These are phyloP conservation scores for Ptychobarbus kaznakovi DNA, from an alignment of 2,797 vertebrate species.

Conservation along the genomic window DNA sequence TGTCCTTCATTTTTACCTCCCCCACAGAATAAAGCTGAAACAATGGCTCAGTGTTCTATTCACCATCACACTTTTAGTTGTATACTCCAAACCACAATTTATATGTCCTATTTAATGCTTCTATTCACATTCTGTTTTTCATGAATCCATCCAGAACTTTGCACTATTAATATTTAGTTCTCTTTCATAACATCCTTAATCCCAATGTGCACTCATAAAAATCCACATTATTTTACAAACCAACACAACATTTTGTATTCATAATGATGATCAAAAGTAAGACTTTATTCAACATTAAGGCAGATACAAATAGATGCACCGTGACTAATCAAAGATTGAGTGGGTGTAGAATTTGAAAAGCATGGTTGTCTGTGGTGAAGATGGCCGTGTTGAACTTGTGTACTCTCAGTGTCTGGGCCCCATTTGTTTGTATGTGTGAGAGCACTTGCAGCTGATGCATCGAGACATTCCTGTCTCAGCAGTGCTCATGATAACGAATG, in stretches of 20 bases:
- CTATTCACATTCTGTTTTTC: slow-evolving; percentile 36
- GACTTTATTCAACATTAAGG: neutral
- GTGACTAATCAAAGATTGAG: slow-evolving; percentile 10
- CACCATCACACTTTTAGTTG: slow-evolving; percentile 21
- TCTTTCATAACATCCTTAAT: neutral
- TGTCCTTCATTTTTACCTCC: slow-evolving; percentile 11
- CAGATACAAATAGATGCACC: slow-evolving; percentile 22
- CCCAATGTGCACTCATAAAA: neutral
- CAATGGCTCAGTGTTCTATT: slow-evolving; percentile 39
- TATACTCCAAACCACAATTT: slow-evolving; percentile 10
- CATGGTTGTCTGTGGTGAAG: slow-evolving; percentile 17
- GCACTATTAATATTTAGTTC: slow-evolving; percentile 24
- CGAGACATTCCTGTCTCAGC: slow-evolving; percentile 49
- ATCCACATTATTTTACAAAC: slow-evolving; percentile 5
- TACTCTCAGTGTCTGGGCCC: slow-evolving; percentile 31
- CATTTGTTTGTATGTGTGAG: slow-evolving; percentile 42
- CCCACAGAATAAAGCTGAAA: slow-evolving; percentile 25
- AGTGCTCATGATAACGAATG: slow-evolving; percentile 45
- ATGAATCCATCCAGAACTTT: slow-evolving; percentile 56
- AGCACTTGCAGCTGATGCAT: slow-evolving; percentile 24
- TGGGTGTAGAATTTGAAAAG: slow-evolving; percentile 3
- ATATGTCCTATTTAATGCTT: slow-evolving; percentile 23
- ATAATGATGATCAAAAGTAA: neutral
- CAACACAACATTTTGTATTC: neutral
- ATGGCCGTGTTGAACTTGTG: slow-evolving; percentile 32